Percentiles rank a stretch among this genome's conserved stretches.
Evolutionary conservation across 1,140 invertebrate genomes (phyloP).

Genomic region (Helicoverpa armigera): DNA sequence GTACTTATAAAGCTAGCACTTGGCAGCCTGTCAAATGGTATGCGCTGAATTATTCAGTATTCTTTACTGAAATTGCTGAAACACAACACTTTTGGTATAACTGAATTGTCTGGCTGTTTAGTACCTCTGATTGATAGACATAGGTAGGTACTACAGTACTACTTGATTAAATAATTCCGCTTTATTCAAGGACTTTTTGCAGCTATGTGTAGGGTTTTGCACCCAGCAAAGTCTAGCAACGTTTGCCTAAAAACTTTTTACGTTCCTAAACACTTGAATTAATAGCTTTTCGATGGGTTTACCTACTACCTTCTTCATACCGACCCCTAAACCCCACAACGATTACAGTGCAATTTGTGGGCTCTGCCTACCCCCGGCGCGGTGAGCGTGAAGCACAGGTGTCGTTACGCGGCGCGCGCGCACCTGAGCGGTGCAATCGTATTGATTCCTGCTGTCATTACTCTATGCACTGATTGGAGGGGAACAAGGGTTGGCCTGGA

Average conservation of each 20-base stretch:
- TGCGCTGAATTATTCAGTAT: constrained; percentile 1
- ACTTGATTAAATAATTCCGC: too few relatives aligned
- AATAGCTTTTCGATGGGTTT: not conserved
- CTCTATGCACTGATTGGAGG: not conserved
- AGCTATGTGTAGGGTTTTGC: too few relatives aligned
- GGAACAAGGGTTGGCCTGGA: not conserved
- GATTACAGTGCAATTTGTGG: constrained; percentile 31
- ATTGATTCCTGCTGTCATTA: constrained; percentile 55
- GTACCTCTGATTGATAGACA: too few relatives aligned
- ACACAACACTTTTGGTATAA: not conserved
- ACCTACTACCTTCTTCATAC: not conserved
- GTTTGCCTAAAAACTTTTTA: too few relatives aligned
- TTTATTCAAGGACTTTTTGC: too few relatives aligned
- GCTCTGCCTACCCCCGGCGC: constrained; percentile 24
- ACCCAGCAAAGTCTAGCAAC: too few relatives aligned
- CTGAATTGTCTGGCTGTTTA: not conserved
- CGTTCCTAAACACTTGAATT: too few relatives aligned
- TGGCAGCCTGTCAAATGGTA: not conserved
- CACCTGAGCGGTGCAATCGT: constrained; percentile 52
- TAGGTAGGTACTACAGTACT: too few relatives aligned
- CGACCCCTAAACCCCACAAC: not conserved
- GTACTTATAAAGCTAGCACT: not conserved
- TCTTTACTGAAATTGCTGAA: not conserved
- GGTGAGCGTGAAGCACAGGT: constrained; percentile 59
- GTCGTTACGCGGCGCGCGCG: constrained; percentile 60